Evolutionary conservation across 23 tunicate genomes (phyloP), one percentile per base, ranked within the genome.

Genomic region (Phallusia fumigata): DNA sequence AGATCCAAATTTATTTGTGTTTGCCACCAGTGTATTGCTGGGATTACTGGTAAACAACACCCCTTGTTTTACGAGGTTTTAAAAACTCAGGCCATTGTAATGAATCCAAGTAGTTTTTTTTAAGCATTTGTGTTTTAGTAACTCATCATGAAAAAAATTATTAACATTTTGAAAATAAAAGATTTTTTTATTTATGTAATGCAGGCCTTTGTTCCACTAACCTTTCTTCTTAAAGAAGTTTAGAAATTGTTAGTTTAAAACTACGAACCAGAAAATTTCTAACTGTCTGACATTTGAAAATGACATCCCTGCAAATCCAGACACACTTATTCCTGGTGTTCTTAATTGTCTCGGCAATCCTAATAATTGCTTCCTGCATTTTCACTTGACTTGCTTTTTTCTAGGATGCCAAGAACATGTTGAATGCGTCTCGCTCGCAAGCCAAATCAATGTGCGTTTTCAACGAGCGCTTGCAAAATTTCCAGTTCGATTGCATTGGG

Each of bases 391-490:
- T 73, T 30, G 11, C 36, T 73, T 44, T 78, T 77, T 80, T 44
- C 13, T 53, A 94, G 98, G 98, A 94, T 89, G 91, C 86, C 33
- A 88, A 88, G 74, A 88, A 77, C 34, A 87, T 94, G 93, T 30
- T 94, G 15, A 52, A 50, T 64, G 93, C 98, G 5, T 94, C 84
- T 31, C 36, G 64, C 19, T 52, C 76, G 35, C 91, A 94, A 24
- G 87, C 81, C 51, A 91, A 94, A 52, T 85, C 53, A 79, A 86
- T 94, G 93, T 77, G 53, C 13, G 31, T 35, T 18, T 94, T 94
- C 75, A 89, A 83, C 73, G 87, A 80, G 19, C 65, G 91, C 6
- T 49, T 94, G 75, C 88, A 86, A 77, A 76, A 81, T 19, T 93
- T 88, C 85, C 85, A 82, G 79, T 88, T 93, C 82, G 88, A 84